These are phyloP conservation scores for Tribolium castaneum DNA, from an alignment of 1,140 invertebrate species.

Conservation along the genomic window DNA sequence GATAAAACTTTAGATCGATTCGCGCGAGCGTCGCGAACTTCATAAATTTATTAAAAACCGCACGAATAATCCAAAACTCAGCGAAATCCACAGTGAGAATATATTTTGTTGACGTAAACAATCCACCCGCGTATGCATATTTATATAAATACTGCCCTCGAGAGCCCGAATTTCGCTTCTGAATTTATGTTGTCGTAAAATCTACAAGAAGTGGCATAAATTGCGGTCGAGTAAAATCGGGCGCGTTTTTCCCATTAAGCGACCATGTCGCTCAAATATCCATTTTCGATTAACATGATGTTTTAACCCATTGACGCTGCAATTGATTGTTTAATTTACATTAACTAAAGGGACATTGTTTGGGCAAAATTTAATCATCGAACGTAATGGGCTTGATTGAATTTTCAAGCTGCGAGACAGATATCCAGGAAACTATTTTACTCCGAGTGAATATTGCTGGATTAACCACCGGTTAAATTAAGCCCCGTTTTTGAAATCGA, in stretches of 20 bases:
- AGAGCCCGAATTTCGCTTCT: constrained; percentile 13
- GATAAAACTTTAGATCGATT: constrained; percentile 34
- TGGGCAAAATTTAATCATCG: constrained; percentile 27
- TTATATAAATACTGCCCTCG: constrained; percentile 28
- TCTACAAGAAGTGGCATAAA: constrained; percentile 20
- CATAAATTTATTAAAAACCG: constrained; percentile 10
- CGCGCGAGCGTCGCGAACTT: not conserved
- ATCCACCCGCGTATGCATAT: constrained; percentile 12
- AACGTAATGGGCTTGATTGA: constrained; percentile 23
- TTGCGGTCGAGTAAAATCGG: not conserved
- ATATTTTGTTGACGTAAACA: constrained; percentile 34
- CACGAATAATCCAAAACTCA: not conserved
- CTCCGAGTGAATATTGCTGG: not conserved
- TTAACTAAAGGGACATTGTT: constrained; percentile 31
- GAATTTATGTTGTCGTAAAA: constrained; percentile 24
- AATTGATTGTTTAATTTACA: constrained; percentile 32
- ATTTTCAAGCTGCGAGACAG: not conserved
- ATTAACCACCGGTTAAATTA: constrained; percentile 5
- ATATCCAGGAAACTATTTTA: constrained; percentile 22
- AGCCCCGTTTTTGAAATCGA: constrained; percentile 7
- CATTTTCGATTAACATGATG: constrained; percentile 7
- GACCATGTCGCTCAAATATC: not conserved
- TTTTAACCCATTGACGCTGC: not conserved
- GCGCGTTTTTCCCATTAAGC: not conserved
- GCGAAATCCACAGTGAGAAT: constrained; percentile 3